Evolutionary conservation across 2,888 invertebrate species (phyloP), one percentile per base, ranked within the genome.

Genomic region (Polylopha cassiicola): DNA sequence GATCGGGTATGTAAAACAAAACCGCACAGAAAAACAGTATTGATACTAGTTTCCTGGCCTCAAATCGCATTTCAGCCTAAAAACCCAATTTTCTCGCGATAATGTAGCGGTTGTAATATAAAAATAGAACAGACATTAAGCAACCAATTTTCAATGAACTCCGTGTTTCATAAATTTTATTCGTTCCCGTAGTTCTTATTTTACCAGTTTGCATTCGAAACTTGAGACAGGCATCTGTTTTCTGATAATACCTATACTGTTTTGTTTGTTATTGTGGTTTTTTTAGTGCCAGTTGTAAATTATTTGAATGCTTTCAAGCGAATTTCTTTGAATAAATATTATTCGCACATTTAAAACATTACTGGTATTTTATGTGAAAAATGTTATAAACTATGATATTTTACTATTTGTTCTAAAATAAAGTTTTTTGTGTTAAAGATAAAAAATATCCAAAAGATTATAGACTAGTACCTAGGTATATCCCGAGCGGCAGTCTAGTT

Each of bases 71-170:
- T 65, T 65, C 63, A 67, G 61, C 73, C 73, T 50, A 63, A 53
- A 71, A 69, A 75, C 75, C 75, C 44, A 60, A 63, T 72, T 73
- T 58, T 47, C 51, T 17, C 37, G 38, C 46, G 38, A 39, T 27
- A 43, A 47, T 18, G 2, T 44, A 45, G 43, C 32, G 41, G 41
- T 41, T 36, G 26, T 36, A 41, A 41, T 48, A 41, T 48, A 38
- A 46, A 48, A 48, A 39, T 48, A 43, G 47, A 48, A 48, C 47
- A 38, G 30, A 37, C 32, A 32, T 34, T 38, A n/a, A 4, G 6
- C 11, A 5, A 7, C 41, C 41, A 36, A 8, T 26, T 16, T 20
- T 16, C 7, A 30, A 5, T 15, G 41, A 36, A 1, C 41, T 16
- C 9, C 8, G 4, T n/a, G 15, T 16, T 2, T 6, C n/a, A 1